These are phyloP conservation scores for Rallus limicola DNA, from an alignment of 2,113 vertebrate genomes.

Conservation along the genomic window DNA sequence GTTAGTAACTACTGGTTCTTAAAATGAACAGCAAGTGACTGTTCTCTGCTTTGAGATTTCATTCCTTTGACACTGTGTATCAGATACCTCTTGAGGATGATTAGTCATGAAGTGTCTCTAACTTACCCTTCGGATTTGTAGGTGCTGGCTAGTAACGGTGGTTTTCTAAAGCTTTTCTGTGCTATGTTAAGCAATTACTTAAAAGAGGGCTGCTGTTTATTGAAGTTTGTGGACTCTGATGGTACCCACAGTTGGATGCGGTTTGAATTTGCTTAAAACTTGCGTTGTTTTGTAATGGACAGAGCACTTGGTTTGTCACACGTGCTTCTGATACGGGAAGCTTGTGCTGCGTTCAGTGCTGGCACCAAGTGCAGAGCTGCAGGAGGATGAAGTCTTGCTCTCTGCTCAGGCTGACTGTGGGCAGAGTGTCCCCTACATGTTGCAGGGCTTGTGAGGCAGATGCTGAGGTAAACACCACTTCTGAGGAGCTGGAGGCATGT, in stretches of 20 bases:
- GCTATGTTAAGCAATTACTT: neutral
- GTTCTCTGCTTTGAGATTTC: neutral
- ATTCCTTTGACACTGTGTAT: conserved; percentile 7
- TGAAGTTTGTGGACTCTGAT: neutral
- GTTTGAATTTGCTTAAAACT: neutral
- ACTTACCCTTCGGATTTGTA: neutral
- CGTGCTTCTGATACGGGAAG: neutral
- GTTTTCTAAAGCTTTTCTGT: conserved; percentile 14
- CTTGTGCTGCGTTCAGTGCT: neutral
- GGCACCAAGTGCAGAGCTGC: neutral
- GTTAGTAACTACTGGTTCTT: neutral
- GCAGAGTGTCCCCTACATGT: accelerated
- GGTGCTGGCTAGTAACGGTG: neutral
- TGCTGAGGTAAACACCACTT: neutral
- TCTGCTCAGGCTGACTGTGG: neutral
- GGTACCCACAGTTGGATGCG: neutral
- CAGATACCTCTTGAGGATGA: neutral
- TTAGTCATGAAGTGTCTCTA: conserved; percentile 1
- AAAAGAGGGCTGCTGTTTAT: neutral
- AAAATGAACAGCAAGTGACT: neutral
- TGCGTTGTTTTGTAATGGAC: neutral
- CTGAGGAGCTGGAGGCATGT: neutral
- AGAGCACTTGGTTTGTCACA: neutral
- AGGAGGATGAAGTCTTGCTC: accelerated
- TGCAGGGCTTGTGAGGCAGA: neutral